Conservation (phyloP, 2,888 invertebrate species). For the Plemyria rubiginata region DNA sequence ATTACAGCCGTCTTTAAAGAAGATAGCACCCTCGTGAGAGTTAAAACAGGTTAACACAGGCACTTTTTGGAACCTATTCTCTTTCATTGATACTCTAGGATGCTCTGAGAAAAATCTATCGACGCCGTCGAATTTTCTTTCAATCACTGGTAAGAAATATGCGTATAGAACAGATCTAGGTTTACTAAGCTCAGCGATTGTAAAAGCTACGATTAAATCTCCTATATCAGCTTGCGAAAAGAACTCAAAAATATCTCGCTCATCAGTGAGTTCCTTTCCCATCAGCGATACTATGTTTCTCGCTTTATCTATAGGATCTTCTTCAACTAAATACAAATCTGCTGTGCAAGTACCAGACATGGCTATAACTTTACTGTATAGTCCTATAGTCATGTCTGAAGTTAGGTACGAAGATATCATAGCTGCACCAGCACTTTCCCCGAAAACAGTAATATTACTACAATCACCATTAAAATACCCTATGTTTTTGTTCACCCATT, state of each 20-base stretch:
- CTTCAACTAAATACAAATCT: conserved; percentile 62
- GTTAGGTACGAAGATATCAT: conserved; percentile 57
- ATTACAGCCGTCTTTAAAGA: conserved; percentile 57
- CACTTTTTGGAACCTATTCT: conserved; percentile 57
- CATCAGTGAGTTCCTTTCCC: conserved; percentile 54
- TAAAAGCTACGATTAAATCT: conserved; percentile 61
- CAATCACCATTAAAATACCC: conserved; percentile 64
- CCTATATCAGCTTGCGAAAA: conserved; percentile 56
- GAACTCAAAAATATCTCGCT: conserved; percentile 54
- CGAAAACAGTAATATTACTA: conserved; percentile 65
- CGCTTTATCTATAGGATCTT: conserved; percentile 63
- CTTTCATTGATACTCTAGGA: conserved; percentile 53
- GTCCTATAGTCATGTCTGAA: conserved; percentile 62
- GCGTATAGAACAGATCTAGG: conserved; percentile 53
- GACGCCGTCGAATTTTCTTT: conserved; percentile 60
- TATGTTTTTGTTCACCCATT: conserved; percentile 72
- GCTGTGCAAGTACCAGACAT: conserved; percentile 65
- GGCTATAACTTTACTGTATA: conserved; percentile 64
- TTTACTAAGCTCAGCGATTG: conserved; percentile 54
- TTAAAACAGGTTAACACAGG: conserved; percentile 59
- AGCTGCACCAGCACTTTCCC: conserved; percentile 73
- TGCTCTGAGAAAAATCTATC: conserved; percentile 61
- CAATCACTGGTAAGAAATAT: conserved; percentile 64
- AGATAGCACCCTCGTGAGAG: conserved; percentile 66
- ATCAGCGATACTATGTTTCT: conserved; percentile 55